Evolutionary conservation across 2,113 vertebrate species (phyloP).

Genomic region (Toxotes chatareus): DNA sequence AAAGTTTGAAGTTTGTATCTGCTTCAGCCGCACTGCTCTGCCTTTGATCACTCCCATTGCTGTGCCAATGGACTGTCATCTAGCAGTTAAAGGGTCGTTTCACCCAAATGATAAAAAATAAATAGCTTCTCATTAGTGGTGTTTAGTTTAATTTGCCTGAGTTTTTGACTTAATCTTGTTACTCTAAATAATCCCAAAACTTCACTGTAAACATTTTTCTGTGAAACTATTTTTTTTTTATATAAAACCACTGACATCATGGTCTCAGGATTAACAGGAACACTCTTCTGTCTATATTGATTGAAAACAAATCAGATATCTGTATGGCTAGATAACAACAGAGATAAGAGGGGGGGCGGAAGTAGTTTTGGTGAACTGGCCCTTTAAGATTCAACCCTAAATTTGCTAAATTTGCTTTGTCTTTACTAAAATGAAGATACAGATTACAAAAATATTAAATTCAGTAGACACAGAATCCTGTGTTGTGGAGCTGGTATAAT

Average conservation of each 20-base stretch:
- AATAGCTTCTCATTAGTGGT: neutral
- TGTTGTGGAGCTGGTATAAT: neutral
- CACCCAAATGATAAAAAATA: neutral
- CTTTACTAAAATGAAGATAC: too few relatives aligned
- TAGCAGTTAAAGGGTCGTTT: neutral
- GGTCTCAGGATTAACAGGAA: neutral
- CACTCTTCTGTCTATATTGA: neutral
- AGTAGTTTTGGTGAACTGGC: too few relatives aligned
- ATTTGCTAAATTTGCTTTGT: too few relatives aligned
- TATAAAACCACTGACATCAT: too few relatives aligned
- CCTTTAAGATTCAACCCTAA: too few relatives aligned
- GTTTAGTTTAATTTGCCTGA: neutral
- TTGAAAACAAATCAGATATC: too few relatives aligned
- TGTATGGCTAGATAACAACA: too few relatives aligned
- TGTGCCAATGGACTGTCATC: neutral
- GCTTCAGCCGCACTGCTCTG: neutral
- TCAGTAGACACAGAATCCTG: too few relatives aligned
- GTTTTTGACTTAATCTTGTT: neutral
- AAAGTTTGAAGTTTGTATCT: neutral
- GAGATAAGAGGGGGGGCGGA: too few relatives aligned
- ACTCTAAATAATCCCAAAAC: neutral
- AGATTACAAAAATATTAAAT: too few relatives aligned
- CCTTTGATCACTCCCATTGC: neutral
- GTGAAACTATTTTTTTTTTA: neutral
- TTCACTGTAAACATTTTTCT: neutral